These are phyloP conservation scores for Hirtodrosophila cameraria DNA, from an alignment of 2,888 invertebrate species.

Conservation along the genomic window DNA sequence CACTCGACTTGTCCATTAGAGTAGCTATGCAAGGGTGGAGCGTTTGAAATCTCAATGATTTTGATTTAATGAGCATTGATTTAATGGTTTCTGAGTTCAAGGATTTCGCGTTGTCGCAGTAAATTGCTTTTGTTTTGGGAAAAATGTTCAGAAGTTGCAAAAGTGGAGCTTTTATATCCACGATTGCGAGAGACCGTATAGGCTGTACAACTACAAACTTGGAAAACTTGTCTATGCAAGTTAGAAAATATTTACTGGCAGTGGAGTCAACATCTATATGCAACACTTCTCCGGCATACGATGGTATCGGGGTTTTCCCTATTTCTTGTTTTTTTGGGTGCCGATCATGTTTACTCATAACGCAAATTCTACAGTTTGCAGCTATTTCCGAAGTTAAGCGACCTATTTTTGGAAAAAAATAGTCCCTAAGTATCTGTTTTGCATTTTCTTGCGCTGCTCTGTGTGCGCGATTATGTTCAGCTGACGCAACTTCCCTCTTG, in stretches of 20 bases:
- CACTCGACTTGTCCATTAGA: too few species aligned
- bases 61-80: background rate
- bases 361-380: background rate
- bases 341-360: background rate
- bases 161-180: too few species aligned
- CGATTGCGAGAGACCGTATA: too few species aligned
- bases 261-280: conserved; percentile 5
- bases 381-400: background rate
- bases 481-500: background rate
- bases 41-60: background rate
- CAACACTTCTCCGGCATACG: too few species aligned
- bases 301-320: conserved; percentile 7
- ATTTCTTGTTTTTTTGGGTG: conserved; percentile 6
- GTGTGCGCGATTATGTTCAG: background rate
- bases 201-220: too few species aligned
- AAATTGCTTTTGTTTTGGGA: conserved; percentile 1
- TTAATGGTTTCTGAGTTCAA: conserved; percentile 1
- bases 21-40: too few species aligned
- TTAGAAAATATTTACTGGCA: background rate
- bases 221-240: background rate
- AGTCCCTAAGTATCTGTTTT: background rate
- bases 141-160: background rate
- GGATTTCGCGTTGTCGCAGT: conserved; percentile 2
- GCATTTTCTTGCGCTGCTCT: background rate
- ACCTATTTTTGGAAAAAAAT: conserved; percentile 1